These are phyloP conservation scores for Lerista edwardsae DNA, from an alignment of 2,797 vertebrate species.

Conservation along the genomic window DNA sequence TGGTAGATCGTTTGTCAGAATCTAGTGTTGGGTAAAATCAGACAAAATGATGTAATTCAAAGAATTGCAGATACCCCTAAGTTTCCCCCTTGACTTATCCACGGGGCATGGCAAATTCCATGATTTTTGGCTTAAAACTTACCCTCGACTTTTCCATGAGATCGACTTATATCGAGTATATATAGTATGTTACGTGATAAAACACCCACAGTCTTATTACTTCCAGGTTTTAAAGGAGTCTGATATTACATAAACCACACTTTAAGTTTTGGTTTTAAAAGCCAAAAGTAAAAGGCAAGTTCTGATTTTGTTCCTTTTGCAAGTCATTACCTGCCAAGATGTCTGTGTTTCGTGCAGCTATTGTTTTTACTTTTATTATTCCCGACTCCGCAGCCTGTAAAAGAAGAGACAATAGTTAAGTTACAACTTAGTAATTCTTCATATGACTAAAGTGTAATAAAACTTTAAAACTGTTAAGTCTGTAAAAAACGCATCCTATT, in stretches of 20 bases:
- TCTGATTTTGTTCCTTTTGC: constrained; percentile 38
- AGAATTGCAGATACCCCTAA: too few relatives aligned
- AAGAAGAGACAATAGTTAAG: constrained; percentile 64
- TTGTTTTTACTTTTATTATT: constrained; percentile 99
- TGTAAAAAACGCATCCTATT: background rate
- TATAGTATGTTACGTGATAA: background rate
- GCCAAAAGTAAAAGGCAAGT: constrained; percentile 48
- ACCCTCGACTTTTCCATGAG: too few relatives aligned
- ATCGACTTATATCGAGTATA: too few relatives aligned
- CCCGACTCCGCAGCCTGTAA: constrained; percentile 96
- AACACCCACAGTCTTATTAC: background rate
- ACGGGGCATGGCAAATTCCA: too few relatives aligned
- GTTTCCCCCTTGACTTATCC: too few relatives aligned
- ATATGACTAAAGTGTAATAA: background rate
- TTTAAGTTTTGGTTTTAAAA: constrained; percentile 24
- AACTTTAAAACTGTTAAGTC: background rate
- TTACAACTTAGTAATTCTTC: constrained; percentile 51
- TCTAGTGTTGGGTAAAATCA: too few relatives aligned
- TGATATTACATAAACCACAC: background rate
- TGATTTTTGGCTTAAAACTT: too few relatives aligned
- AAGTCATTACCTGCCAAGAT: constrained; percentile 91
- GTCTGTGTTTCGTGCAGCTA: constrained; percentile 91
- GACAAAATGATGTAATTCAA: too few relatives aligned
- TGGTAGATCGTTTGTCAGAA: too few relatives aligned
- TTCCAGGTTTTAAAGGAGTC: background rate